Evolutionary conservation across 2,797 vertebrate genomes (phyloP), one percentile per base, ranked within the genome.

Genomic region (Knipowitschia caucasica): DNA sequence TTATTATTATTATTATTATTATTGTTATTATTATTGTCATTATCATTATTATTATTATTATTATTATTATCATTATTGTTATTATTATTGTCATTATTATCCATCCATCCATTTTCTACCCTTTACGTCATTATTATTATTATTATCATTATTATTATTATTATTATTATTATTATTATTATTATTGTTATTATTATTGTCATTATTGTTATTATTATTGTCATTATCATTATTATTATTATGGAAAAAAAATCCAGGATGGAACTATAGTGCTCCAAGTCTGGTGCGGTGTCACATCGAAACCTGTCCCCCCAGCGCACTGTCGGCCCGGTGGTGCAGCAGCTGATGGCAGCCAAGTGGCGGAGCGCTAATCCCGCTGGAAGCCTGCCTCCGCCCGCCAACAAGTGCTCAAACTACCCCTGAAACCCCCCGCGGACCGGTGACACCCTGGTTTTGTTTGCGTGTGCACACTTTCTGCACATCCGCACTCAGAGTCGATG

Each of bases 221-320:
- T 31, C 7, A 31, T 5, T 7, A 18, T 2, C 17, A 10, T 17
- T 18, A 8, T 7, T 9, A 38, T 17, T 4, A 15, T 20, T 3
- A 1, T 20, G 9, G 20, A 40, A 40, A 36, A 2, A 36, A 18
- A 36, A 36, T 8, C 15, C 25, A 27, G 24, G 25, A 4, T 26
- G 26, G 10, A 25, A 49, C 10, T 31, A 33, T 3, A 27, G 47
- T 7, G 6, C 47, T 5, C 58, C 56, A 0, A 1, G n/a, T n/a
- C n/a, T n/a, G n/a, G n/a, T n/a, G 23, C 0, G 64, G 67, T 83
- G 83, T 69, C 15, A 72, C 83, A 78, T 25, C 20, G 27, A 75
- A 80, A 80, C 0, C 62, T 69, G 75, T 51, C 79, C 75, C 74
- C 73, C 64, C 61, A 46, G n/a, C 35, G 65, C 61, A 47, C n/a